These are phyloP conservation scores for Cryptocephalus moraei DNA, from an alignment of 2,888 invertebrate species.

Conservation along the genomic window DNA sequence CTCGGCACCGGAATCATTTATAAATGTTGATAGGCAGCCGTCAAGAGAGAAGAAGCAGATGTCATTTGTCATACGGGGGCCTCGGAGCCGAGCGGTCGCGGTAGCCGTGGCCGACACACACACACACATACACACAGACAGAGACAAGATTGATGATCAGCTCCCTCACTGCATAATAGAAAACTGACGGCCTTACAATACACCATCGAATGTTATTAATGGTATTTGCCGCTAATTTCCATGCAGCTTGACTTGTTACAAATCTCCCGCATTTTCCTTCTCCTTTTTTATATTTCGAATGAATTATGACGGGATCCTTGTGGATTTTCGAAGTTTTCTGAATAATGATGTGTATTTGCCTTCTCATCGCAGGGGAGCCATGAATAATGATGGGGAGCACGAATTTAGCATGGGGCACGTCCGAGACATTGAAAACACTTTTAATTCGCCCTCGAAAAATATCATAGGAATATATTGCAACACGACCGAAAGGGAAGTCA, in stretches of 20 bases:
- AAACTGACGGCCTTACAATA: conserved; percentile 39
- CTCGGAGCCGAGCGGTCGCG: conserved; percentile 46
- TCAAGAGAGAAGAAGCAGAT: conserved; percentile 49
- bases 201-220: conserved; percentile 39
- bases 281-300: background rate
- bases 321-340: too few species aligned
- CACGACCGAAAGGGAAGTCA: too few species aligned
- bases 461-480: too few species aligned
- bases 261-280: background rate
- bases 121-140: conserved; percentile 8
- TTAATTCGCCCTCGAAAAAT: too few species aligned
- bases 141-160: conserved; percentile 35
- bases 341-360: too few species aligned
- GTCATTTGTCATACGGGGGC: conserved; percentile 57
- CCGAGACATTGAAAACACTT: too few species aligned
- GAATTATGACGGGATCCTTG: too few species aligned
- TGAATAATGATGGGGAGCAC: too few species aligned
- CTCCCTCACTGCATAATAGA: conserved; percentile 33
- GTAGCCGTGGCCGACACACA: conserved; percentile 27
- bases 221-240: conserved; percentile 34
- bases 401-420: too few species aligned
- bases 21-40: conserved; percentile 59
- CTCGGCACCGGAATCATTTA: conserved; percentile 52
- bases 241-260: conserved; percentile 28
- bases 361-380: too few species aligned